Conservation (phyloP, 2,113 vertebrate species). For the Coregonus clupeaformis region DNA sequence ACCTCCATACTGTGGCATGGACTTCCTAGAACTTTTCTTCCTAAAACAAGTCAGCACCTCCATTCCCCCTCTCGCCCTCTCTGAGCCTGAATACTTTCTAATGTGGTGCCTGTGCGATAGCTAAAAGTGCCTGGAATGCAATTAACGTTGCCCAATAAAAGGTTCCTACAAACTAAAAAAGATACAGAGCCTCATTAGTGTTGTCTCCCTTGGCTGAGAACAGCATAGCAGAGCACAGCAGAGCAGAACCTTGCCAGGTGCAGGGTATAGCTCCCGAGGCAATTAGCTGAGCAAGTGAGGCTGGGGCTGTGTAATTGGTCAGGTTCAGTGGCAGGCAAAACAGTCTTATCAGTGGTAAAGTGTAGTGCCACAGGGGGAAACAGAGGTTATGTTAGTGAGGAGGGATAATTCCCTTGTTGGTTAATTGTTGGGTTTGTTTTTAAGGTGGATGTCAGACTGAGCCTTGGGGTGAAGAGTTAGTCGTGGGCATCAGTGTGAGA, state of each 20-base stretch:
- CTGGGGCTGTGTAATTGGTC: conserved; percentile 45
- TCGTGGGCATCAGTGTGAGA: not conserved
- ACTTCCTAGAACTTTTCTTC: too few relatives aligned
- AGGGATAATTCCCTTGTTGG: not conserved
- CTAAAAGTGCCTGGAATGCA: conserved; percentile 9
- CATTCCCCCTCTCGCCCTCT: not conserved
- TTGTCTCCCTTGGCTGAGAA: not conserved
- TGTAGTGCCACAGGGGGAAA: not conserved
- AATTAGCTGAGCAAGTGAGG: conserved; percentile 45
- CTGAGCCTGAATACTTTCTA: conserved; percentile 2
- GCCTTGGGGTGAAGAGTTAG: not conserved
- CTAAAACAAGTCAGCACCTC: not conserved
- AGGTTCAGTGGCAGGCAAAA: conserved; percentile 1
- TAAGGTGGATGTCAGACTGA: not conserved
- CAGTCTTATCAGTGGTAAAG: not conserved
- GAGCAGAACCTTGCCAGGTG: conserved; percentile 3
- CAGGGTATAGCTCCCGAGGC: conserved; percentile 25
- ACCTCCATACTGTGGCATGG: not conserved
- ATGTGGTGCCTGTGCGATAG: not conserved
- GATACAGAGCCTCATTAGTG: not conserved
- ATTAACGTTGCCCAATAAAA: conserved; percentile 20
- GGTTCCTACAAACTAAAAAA: not conserved
- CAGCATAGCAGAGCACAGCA: too few relatives aligned
- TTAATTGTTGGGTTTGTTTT: not conserved
- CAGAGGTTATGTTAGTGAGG: not conserved